Evolutionary conservation across 2,888 invertebrate genomes (phyloP).

Genomic region (Mamestra brassicae): DNA sequence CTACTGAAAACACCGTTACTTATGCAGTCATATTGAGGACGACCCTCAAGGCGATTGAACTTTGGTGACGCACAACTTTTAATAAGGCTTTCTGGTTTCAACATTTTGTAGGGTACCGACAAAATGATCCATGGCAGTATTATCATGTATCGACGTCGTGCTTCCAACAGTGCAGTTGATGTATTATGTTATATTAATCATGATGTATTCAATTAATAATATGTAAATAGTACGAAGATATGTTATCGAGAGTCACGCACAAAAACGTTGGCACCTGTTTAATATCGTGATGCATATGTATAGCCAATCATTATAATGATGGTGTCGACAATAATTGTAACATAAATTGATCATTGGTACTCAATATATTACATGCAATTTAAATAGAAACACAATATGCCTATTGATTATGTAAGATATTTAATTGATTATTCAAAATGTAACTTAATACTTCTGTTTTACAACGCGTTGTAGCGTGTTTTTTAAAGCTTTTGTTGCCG

Average conservation of each 20-base stretch:
- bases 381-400: constrained; percentile 24
- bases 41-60: constrained; percentile 2
- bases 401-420: constrained; percentile 32
- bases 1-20: constrained; percentile 4
- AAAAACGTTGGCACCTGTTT: constrained; percentile 48
- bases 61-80: background rate
- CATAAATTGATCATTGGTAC: constrained; percentile 48
- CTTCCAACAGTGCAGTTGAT: background rate
- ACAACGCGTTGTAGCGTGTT: background rate
- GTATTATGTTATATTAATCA: constrained; percentile 41
- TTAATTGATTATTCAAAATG: constrained; percentile 24
- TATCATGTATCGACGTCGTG: constrained; percentile 26
- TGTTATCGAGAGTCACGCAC: constrained; percentile 59
- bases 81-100: background rate
- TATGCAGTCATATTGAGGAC: background rate
- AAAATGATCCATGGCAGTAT: background rate
- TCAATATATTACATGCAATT: constrained; percentile 41
- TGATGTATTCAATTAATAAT: constrained; percentile 47
- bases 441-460: constrained; percentile 20
- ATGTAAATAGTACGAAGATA: constrained; percentile 58
- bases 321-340: constrained; percentile 50
- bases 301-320: constrained; percentile 30
- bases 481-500: constrained; percentile 8
- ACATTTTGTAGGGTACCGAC: no score
- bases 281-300: constrained; percentile 54